Conservation (phyloP, 2,797 vertebrate species). For the Miichthys miiuy region DNA sequence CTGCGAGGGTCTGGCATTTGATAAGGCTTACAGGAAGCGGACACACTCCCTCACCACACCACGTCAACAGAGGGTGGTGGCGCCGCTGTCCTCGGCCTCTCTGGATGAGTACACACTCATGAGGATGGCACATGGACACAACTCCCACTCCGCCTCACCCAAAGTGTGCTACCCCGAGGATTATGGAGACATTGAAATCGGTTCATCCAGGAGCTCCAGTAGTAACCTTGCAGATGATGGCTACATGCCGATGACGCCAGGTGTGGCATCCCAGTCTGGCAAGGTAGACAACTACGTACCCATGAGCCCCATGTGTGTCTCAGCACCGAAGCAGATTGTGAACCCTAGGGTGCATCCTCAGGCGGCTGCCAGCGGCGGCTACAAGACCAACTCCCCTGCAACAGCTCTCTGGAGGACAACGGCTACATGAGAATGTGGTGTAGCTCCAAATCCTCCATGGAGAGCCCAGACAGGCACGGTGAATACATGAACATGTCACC, state of each 20-base stretch:
- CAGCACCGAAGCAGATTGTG: slow-evolving; percentile 94
- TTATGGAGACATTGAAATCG: slow-evolving; percentile 94
- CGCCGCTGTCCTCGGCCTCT: slow-evolving; percentile 92
- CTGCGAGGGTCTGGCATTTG: slow-evolving; percentile 46
- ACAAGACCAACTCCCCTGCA: slow-evolving; percentile 87
- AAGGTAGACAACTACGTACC: slow-evolving; percentile 90
- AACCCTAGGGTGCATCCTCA: slow-evolving; percentile 87
- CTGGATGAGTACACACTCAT: slow-evolving; percentile 96
- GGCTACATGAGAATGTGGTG: slow-evolving; percentile 97
- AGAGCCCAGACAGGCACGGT: slow-evolving; percentile 86
- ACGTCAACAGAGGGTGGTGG: slow-evolving; percentile 88
- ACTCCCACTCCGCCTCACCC: slow-evolving; percentile 89
- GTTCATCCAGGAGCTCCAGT: slow-evolving; percentile 82
- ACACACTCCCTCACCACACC: slow-evolving; percentile 95
- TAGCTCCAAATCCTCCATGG: slow-evolving; percentile 86
- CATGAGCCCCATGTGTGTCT: slow-evolving; percentile 97
- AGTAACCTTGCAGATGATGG: slow-evolving; percentile 87
- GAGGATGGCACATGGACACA: slow-evolving; percentile 90
- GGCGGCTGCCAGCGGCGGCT: slow-evolving; percentile 63
- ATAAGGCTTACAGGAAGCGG: slow-evolving; percentile 90
- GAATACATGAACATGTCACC: slow-evolving; percentile 97
- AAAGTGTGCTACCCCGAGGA: slow-evolving; percentile 93
- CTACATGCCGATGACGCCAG: slow-evolving; percentile 97
- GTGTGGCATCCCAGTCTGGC: slow-evolving; percentile 76
- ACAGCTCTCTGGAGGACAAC: slow-evolving; percentile 91